Evolutionary conservation across 1,140 invertebrate species (phyloP).

Genomic region (Drosophila albomicans): DNA sequence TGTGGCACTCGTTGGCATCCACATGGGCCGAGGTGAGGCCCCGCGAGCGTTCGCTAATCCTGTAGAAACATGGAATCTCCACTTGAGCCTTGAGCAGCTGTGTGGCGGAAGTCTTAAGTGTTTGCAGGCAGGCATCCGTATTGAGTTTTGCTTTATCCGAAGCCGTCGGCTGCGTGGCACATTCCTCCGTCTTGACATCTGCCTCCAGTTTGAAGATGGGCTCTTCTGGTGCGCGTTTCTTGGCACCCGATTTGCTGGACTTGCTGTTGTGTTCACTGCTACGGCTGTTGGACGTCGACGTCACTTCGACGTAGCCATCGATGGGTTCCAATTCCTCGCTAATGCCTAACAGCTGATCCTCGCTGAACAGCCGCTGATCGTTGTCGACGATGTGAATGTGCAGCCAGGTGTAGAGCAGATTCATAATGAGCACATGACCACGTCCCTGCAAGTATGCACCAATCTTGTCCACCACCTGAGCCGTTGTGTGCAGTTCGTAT

Average conservation of each 20-base stretch:
- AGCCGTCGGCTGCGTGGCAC: neutral
- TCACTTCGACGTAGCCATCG: slow-evolving; percentile 36
- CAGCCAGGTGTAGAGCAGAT: slow-evolving; percentile 88
- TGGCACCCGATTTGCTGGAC: slow-evolving; percentile 36
- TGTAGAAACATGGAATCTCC: slow-evolving; percentile 67
- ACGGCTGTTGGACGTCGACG: slow-evolving; percentile 6
- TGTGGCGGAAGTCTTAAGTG: slow-evolving; percentile 50
- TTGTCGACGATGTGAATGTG: slow-evolving; percentile 86
- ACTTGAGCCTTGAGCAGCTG: slow-evolving; percentile 68
- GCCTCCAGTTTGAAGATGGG: slow-evolving; percentile 51
- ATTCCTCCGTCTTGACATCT: slow-evolving; percentile 60
- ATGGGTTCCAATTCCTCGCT: slow-evolving; percentile 57
- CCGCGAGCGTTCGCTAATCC: slow-evolving; percentile 65
- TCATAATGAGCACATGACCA: slow-evolving; percentile 89
- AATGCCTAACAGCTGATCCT: slow-evolving; percentile 71
- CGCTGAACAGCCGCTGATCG: slow-evolving; percentile 76
- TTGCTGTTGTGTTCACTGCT: slow-evolving; percentile 56
- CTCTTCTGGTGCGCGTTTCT: slow-evolving; percentile 69
- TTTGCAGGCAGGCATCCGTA: slow-evolving; percentile 59
- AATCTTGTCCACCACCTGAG: slow-evolving; percentile 88
- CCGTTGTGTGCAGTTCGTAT: slow-evolving; percentile 89
- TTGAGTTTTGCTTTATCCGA: slow-evolving; percentile 31
- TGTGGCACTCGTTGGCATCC: slow-evolving; percentile 74
- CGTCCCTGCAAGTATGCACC: slow-evolving; percentile 88
- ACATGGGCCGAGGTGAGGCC: slow-evolving; percentile 69